Evolutionary conservation across 2,797 vertebrate genomes (phyloP).

Genomic region (Microchirus variegatus): DNA sequence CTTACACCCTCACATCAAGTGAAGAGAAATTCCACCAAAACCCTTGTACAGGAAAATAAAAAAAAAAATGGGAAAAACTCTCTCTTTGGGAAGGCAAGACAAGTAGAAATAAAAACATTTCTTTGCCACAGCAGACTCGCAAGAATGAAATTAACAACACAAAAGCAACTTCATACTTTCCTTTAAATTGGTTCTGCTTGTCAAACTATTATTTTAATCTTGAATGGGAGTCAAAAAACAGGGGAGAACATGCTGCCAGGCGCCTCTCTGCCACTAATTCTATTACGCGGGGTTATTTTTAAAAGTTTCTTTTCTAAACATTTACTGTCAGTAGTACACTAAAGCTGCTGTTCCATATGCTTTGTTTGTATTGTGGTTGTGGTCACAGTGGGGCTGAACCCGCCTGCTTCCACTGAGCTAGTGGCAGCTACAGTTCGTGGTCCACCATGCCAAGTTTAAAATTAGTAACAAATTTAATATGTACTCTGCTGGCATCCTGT

Average conservation of each 20-base stretch:
- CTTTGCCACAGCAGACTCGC: slow-evolving; percentile 13
- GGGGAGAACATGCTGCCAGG: slow-evolving; percentile 60
- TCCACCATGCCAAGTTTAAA: slow-evolving; percentile 87
- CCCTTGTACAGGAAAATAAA: too few species aligned
- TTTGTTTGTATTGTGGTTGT: slow-evolving; percentile 90
- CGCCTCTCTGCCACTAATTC: slow-evolving; percentile 75
- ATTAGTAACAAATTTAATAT: slow-evolving; percentile 96
- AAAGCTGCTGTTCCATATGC: slow-evolving; percentile 83
- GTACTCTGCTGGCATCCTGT: slow-evolving; percentile 85
- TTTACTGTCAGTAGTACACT: slow-evolving; percentile 81
- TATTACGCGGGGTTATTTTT: slow-evolving; percentile 82
- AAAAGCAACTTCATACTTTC: slow-evolving; percentile 32
- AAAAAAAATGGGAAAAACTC: too few species aligned
- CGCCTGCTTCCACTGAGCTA: slow-evolving; percentile 80
- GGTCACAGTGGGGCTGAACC: slow-evolving; percentile 82
- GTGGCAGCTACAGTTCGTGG: slow-evolving; percentile 81
- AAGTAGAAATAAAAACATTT: slow-evolving; percentile 25
- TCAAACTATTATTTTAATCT: slow-evolving; percentile 61
- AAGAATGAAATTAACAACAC: slow-evolving; percentile 39
- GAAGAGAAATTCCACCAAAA: too few species aligned
- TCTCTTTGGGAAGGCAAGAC: not conserved
- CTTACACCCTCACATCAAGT: too few species aligned
- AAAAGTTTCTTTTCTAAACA: slow-evolving; percentile 82
- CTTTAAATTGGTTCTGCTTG: slow-evolving; percentile 48
- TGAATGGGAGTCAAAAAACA: slow-evolving; percentile 41